Base-by-base conservation (phyloP, 2,113 vertebrate genomes). In the Delphinapterus leucas region DNA sequence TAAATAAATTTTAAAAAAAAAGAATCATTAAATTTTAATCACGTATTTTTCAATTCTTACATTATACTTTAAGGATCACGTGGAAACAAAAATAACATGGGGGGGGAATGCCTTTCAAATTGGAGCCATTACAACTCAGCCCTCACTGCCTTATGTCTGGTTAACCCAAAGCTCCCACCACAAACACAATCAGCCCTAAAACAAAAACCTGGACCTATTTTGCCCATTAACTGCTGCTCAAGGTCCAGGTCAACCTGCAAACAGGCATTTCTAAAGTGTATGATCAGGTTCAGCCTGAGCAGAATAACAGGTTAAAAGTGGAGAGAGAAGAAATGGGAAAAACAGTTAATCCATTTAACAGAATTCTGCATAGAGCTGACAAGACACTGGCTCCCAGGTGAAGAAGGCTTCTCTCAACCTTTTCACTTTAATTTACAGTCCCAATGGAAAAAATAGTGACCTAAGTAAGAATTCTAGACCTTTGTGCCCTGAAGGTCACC, bases 381-480 rank as follows among this genome's bases (percentile, higher is more conserved):
- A 2, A 76, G 25, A 88, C 7, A 44, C n/a, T n/a, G n/a, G 38
- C 33, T 70, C 23, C 60, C 21, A 76, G 17, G 58, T 20, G 3
- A 88, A 23, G 31, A 4, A 36, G 6, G 31, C 1, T 60, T 80
- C 38, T 5, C 63, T 80, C 55, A 58, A 41, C 23, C 8, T 77
- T 80, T 77, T 73, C 83, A 83, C 76, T 61, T 80, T 76, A 92
- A 92, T 88, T 81, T 55, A 67, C 1, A 92, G 36, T 36, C 36
- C 26, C 65, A 55, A 38, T 63, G 25, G 86, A 25, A 96, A 96
- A 74, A 53, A 60, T 0, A 8, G 23, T 68, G 41, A 76, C 92
- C 53, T 94, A 74, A 65, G 63, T 70, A 89, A 80, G 36, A 95
- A 95, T 90, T 90, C 14, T 61, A 91, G 15, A 95, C 20, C 41